Conservation (phyloP, 2,888 invertebrate species). For the Gymnoscelis rufifasciata region DNA sequence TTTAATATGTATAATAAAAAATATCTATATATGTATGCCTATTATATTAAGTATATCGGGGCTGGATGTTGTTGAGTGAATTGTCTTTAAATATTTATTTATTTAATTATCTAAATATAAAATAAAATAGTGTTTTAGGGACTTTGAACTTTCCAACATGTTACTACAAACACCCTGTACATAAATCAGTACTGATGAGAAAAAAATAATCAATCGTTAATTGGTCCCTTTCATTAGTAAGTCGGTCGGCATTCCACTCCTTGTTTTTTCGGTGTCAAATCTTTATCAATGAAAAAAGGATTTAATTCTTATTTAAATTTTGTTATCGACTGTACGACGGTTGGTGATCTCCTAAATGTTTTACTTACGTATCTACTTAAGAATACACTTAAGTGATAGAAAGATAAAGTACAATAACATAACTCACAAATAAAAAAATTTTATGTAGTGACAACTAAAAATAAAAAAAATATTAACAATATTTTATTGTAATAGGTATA, state of each 20-base stretch:
- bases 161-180: conserved; percentile 49
- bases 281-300: conserved; percentile 77
- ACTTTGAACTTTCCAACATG: neutral
- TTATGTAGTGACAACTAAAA: no score
- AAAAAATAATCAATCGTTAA: conserved; percentile 76
- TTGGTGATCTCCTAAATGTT: conserved; percentile 53
- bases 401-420: no score
- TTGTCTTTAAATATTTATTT: no score
- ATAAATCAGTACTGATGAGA: conserved; percentile 54
- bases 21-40: no score
- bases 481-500: no score
- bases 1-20: no score
- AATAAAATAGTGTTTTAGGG: no score
- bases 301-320: conserved; percentile 76
- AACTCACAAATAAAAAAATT: neutral
- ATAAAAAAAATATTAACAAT: no score
- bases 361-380: conserved; percentile 44
- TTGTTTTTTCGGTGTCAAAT: conserved; percentile 75
- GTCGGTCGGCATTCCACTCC: conserved; percentile 65
- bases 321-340: conserved; percentile 63
- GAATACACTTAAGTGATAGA: conserved; percentile 3
- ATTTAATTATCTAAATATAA: no score
- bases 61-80: no score
- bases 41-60: no score
- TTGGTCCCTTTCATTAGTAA: conserved; percentile 79